Evolutionary conservation across 1,140 invertebrate genomes (phyloP).

Genomic region (Procambarus virginalis): DNA sequence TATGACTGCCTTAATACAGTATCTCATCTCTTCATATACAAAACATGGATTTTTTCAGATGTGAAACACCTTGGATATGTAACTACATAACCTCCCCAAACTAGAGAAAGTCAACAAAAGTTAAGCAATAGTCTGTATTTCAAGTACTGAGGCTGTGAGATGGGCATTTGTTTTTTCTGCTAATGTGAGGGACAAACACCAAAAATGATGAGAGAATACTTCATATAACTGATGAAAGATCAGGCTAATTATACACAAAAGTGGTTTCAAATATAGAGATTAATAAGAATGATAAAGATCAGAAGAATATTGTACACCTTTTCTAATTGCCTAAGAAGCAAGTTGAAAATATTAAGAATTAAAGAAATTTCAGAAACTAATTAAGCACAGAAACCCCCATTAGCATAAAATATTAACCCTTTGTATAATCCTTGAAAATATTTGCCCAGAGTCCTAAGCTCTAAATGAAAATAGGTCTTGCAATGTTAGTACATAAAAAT

Average conservation of each 20-base stretch:
- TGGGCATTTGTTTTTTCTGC: conserved; percentile 17
- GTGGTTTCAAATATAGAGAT: conserved; percentile 4
- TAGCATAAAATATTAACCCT: conserved; percentile 23
- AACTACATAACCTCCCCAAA: conserved; percentile 63
- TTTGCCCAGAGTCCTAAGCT: conserved; percentile 8
- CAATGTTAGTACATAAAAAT: neutral
- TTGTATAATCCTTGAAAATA: conserved; percentile 19
- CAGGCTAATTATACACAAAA: conserved; percentile 26
- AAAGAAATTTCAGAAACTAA: conserved; percentile 12
- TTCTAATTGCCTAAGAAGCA: conserved; percentile 36
- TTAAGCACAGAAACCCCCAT: conserved; percentile 23
- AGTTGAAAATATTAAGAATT: conserved; percentile 9
- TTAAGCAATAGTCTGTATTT: conserved; percentile 36
- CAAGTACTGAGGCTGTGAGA: conserved; percentile 61
- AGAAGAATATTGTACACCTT: conserved; percentile 6
- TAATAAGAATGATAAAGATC: conserved; percentile 2
- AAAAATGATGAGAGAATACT: conserved; percentile 34
- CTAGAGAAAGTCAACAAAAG: conserved; percentile 47
- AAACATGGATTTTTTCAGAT: conserved; percentile 55
- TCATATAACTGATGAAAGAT: conserved; percentile 17
- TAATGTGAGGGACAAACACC: conserved; percentile 48
- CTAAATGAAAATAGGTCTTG: neutral
- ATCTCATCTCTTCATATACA: conserved; percentile 46
- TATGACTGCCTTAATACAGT: conserved; percentile 63
- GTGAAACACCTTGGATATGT: conserved; percentile 62